Conservation (phyloP, 1,140 invertebrate species). For the Acyrthosiphon pisum region DNA sequence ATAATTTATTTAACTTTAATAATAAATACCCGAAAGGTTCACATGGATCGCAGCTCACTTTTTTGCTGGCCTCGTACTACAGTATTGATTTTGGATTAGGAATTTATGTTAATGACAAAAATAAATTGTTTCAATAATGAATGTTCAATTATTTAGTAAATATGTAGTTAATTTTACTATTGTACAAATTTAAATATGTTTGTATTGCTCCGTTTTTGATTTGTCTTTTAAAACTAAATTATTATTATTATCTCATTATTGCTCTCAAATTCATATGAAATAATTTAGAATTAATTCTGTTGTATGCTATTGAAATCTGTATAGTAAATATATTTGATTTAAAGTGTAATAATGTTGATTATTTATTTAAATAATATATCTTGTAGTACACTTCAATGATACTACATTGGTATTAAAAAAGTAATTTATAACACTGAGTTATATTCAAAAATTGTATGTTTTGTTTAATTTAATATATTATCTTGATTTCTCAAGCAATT, state of each 20-base stretch:
- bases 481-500: background rate
- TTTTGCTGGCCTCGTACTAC: background rate
- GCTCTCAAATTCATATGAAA: background rate
- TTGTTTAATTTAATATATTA: background rate
- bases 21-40: background rate
- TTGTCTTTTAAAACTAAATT: background rate
- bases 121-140: background rate
- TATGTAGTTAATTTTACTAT: background rate
- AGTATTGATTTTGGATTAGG: background rate
- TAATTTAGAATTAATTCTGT: background rate
- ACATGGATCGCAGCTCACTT: background rate
- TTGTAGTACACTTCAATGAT: background rate
- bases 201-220: no score
- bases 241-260: background rate
- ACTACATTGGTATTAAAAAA: background rate
- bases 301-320: background rate
- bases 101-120: background rate
- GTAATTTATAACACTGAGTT: background rate
- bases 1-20: background rate
- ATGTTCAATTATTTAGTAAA: background rate
- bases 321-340: background rate
- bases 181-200: conserved; percentile 8
- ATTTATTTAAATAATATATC: background rate
- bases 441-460: background rate
- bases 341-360: background rate